A percentile compares a stretch with the other conserved stretches of the same genome.
Evolutionary conservation across 2,797 vertebrate genomes (phyloP).

Genomic region (Cossypha niveicapilla): DNA sequence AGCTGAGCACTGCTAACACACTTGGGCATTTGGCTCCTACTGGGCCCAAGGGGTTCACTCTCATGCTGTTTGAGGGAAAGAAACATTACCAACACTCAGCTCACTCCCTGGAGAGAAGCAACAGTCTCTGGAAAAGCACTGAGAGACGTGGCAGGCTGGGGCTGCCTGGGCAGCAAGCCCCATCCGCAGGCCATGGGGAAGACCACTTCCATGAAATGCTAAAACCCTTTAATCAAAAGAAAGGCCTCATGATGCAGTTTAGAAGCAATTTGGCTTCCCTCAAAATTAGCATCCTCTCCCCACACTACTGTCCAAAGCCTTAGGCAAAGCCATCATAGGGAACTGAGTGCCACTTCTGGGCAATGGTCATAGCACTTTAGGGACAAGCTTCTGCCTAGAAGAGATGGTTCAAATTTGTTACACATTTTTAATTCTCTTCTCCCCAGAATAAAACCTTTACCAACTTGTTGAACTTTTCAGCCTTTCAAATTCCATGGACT

Average conservation of each 20-base stretch:
- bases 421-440: background rate
- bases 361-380: background rate
- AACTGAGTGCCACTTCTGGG: background rate
- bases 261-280: background rate
- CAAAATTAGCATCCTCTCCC: background rate
- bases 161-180: background rate
- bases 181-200: background rate
- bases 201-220: background rate
- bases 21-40: background rate
- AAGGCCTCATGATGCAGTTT: background rate
- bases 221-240: background rate
- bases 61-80: background rate
- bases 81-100: background rate
- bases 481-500: background rate
- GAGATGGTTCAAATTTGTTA: background rate
- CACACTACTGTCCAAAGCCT: background rate
- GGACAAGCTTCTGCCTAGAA: background rate
- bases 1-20: background rate
- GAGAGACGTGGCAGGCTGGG: rapidly evolving
- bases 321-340: background rate
- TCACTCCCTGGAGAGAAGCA: background rate
- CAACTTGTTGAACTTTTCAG: background rate
- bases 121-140: background rate
- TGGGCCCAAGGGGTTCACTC: background rate
- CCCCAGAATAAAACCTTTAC: background rate